These are phyloP conservation scores for Cheumatopsyche charites DNA, from an alignment of 1,140 invertebrate genomes.

Conservation along the genomic window DNA sequence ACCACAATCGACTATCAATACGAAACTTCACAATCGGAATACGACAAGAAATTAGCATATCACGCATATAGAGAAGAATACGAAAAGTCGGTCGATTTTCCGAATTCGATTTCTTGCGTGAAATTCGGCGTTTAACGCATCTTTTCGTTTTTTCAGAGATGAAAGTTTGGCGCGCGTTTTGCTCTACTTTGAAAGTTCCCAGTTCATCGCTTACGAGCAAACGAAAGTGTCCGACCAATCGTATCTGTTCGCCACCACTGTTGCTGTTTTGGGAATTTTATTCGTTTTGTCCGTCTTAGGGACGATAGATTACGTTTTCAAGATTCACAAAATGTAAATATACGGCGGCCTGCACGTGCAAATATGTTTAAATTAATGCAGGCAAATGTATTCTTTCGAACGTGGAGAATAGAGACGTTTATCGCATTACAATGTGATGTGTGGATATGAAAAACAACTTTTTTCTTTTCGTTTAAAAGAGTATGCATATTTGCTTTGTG, in stretches of 20 bases:
- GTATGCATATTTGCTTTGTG: too few relatives aligned
- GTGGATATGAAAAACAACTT: too few relatives aligned
- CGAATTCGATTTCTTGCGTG: background rate
- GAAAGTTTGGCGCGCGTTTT: background rate
- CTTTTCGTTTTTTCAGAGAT: background rate
- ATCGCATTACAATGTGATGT: too few relatives aligned
- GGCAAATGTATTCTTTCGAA: too few relatives aligned
- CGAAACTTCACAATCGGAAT: conserved; percentile 62
- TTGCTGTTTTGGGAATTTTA: conserved; percentile 72
- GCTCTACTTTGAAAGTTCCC: conserved; percentile 49
- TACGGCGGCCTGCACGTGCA: too few relatives aligned
- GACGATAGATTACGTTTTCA: conserved; percentile 58
- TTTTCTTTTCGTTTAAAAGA: too few relatives aligned
- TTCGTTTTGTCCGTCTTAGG: conserved; percentile 73
- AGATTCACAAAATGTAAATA: conserved; percentile 12
- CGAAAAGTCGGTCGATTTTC: background rate
- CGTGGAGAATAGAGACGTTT: too few relatives aligned
- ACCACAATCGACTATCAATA: background rate
- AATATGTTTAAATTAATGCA: too few relatives aligned
- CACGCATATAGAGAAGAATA: conserved; percentile 52
- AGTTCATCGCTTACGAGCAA: conserved; percentile 53
- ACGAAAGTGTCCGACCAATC: conserved; percentile 62
- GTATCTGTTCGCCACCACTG: conserved; percentile 68
- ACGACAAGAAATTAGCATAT: conserved; percentile 61
- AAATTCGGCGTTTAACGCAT: too few relatives aligned